Evolutionary conservation across 2,888 invertebrate genomes (phyloP), one percentile per base, ranked within the genome.

Genomic region (Aphelenchoides bicaudatus): DNA sequence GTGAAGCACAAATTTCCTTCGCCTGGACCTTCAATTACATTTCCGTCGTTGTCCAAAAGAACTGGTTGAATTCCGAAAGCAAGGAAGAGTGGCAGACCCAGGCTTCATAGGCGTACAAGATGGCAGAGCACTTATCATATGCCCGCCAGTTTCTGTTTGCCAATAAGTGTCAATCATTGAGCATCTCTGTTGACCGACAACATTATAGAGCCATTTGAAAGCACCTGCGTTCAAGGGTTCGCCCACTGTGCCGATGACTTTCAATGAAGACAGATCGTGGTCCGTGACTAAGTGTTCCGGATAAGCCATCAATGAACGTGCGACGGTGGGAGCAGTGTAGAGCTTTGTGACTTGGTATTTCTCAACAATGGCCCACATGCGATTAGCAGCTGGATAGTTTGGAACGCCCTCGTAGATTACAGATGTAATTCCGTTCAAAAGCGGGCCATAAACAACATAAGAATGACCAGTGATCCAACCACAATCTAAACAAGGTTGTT

Each of bases 281-380:
- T 86, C 88, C 68, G 85, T 86, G 1, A 94, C 90, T 57, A 86
- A 85, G 16, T 86, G 86, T 67, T 93, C 90, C 0, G 91, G 92
- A 77, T 87, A 91, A 80, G 91, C 92, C 90, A 92, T 93, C 25
- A 99, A 85, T 1, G 94, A 87, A 62, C 98, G 85, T 63, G 98
- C 90, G 16, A 94, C 96, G 2, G 98, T 98, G 0, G 98, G 98
- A 0, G 98, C 94, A 0, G 96, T 98, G 83, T 98, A 98, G 82
- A 98, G 92, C 82, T 93, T 93, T 48, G 86, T 88, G 23, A 96
- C 82, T 64, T 70, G 61, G 82, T 94, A 94, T 80, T 94, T 93
- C 74, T 91, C 88, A 61, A 92, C 85, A 6, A 96, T 84, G 6
- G 85, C 83, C 98, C 98, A 99, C 81, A 89, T 92, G 39, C 96